Percentiles rank a stretch among this genome's conserved stretches.
These are phyloP conservation scores for Pseudochirops cupreus DNA, from an alignment of 2,797 vertebrate genomes.

Conservation along the genomic window DNA sequence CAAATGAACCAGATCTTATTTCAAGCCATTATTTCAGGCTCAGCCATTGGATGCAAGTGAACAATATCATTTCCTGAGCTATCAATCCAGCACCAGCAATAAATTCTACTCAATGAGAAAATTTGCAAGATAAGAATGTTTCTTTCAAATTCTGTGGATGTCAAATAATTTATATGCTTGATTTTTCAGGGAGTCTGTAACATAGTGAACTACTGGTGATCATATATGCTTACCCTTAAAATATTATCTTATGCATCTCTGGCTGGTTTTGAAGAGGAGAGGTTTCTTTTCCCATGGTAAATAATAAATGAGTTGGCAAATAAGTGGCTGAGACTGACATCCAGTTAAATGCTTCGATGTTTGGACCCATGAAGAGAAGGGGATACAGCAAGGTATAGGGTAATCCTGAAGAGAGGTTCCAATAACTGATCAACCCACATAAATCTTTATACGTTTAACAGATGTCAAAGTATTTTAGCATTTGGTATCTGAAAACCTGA, in stretches of 20 bases:
- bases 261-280: conserved; percentile 34
- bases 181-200: not conserved
- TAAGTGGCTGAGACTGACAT: not conserved
- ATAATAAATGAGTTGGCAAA: conserved; percentile 68
- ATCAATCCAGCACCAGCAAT: not conserved
- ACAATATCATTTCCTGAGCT: not conserved
- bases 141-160: not conserved
- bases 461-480: not conserved
- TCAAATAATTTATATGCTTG: not conserved
- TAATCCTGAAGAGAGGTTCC: not conserved
- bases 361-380: not conserved
- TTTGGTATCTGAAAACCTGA: not conserved
- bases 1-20: conserved; percentile 42
- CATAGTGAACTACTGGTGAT: conserved; percentile 21
- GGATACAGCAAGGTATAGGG: not conserved
- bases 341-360: not conserved
- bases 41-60: not conserved
- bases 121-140: not conserved
- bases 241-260: not conserved
- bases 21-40: conserved; percentile 53
- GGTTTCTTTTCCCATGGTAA: conserved; percentile 56
- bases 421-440: not conserved
- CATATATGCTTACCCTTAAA: conserved; percentile 21
- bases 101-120: not conserved
- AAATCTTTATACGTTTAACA: not conserved